phyloP scores from a whole-genome alignment of 2,888 invertebrate genomes.

The Cyaniris semiargus region DNA sequence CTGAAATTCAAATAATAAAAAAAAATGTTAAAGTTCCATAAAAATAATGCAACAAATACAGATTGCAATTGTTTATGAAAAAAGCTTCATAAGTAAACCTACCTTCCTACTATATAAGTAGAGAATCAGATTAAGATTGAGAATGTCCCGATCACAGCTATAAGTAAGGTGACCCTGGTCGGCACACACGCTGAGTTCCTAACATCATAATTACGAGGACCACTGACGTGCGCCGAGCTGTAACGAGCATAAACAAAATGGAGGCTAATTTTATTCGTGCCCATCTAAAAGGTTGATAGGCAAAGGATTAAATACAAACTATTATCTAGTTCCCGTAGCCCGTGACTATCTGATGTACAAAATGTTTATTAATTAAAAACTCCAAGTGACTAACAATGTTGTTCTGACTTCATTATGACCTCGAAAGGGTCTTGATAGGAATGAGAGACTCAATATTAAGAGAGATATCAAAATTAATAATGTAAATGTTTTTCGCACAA shows the following conservation, averaged over 20 bases:
- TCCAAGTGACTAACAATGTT: neutral
- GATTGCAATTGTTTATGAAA: too few relatives aligned
- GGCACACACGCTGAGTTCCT: slow-evolving; percentile 49
- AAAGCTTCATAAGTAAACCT: too few relatives aligned
- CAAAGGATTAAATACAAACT: slow-evolving; percentile 29
- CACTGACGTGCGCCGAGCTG: slow-evolving; percentile 77
- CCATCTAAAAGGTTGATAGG: slow-evolving; percentile 62
- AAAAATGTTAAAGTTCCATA: too few relatives aligned
- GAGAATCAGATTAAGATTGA: neutral
- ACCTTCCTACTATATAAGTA: neutral
- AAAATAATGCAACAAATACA: too few relatives aligned
- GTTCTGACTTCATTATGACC: neutral
- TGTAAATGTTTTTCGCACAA: too few relatives aligned
- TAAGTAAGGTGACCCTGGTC: slow-evolving; percentile 36
- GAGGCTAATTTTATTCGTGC: slow-evolving; percentile 71
- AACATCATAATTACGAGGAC: slow-evolving; percentile 76
- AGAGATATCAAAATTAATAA: too few relatives aligned
- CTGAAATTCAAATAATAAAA: too few relatives aligned
- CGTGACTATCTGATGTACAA: slow-evolving; percentile 40
- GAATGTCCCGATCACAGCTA: neutral
- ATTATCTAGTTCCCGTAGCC: slow-evolving; percentile 29
- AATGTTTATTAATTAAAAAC: slow-evolving; percentile 35
- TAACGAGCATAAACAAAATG: slow-evolving; percentile 79
- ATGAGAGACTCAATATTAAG: too few relatives aligned
- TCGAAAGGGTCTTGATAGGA: too few relatives aligned